A percentile compares a stretch with the other conserved stretches of the same genome.
These are phyloP conservation scores for Leucophenga varia DNA, from an alignment of 1,140 invertebrate species.

Conservation along the genomic window DNA sequence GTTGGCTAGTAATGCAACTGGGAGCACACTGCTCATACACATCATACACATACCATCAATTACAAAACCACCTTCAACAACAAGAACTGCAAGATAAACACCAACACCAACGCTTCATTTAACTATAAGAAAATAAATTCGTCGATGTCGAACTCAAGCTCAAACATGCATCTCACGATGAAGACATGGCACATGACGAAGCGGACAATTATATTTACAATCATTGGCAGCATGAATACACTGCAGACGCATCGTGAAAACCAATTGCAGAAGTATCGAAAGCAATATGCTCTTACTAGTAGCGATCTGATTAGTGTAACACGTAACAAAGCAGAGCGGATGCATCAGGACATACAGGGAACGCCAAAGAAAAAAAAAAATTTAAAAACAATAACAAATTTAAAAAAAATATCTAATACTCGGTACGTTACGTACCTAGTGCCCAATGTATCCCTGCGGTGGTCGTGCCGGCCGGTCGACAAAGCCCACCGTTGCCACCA, in stretches of 20 bases:
- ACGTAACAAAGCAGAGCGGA: slow-evolving; percentile 46
- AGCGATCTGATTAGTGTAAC: slow-evolving; percentile 49
- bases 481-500: no score
- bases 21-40: no score
- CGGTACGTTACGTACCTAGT: no score
- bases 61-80: slow-evolving; percentile 1
- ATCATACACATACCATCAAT: no score
- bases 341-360: slow-evolving; percentile 53
- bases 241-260: slow-evolving; percentile 46
- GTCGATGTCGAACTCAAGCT: background rate
- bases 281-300: slow-evolving; percentile 43
- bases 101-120: background rate
- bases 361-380: slow-evolving; percentile 51
- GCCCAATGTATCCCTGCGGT: no score
- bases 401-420: no score
- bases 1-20: no score
- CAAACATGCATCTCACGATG: slow-evolving; percentile 44
- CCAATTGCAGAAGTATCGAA: slow-evolving; percentile 52
- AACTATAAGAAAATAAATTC: background rate
- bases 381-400: slow-evolving; percentile 19
- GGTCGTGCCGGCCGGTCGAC: no score
- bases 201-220: background rate
- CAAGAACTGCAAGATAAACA: slow-evolving; percentile 2
- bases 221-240: background rate
- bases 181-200: slow-evolving; percentile 10